Evolutionary conservation across 2,797 vertebrate genomes (phyloP), one percentile per base, ranked within the genome.

Genomic region (Oryzias sinensis): DNA sequence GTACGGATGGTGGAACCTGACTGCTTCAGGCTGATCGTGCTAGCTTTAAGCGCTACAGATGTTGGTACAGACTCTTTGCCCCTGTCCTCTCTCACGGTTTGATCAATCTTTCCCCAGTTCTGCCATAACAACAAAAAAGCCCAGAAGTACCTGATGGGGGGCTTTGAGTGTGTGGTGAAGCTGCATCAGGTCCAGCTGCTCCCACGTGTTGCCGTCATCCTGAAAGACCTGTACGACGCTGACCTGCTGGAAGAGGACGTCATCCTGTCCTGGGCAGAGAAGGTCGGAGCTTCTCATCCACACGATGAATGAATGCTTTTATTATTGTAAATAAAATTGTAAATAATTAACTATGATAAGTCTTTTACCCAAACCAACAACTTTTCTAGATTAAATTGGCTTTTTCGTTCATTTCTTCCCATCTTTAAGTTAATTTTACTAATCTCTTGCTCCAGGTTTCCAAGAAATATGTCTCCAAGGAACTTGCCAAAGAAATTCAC

Each of bases 401-500:
- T 14, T 9, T 1, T 33, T 33, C 6, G 5, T 27, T 16, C 22
- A 15, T 43, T 59, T 44, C 6, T 22, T 15, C 43, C 43, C n/a
- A n/a, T 20, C 1, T 0, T 43, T 53, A 51, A 27, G 18, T 37
- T 1, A 0, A 0, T 16, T 2, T 9, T 22, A 22, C 17, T 5
- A 20, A 8, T 44, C 22, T 43, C 11, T 14, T 25, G 17, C 54
- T 7, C 9, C 79, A 99, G 97, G 93, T 95, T 67, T 98, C 97
- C 44, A 99, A 98, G 91, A 99, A 99, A 81, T 98, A 99, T 0
- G 94, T 99, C 80, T 96, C 96, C 59, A 99, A 97, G 90, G 97
- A 98, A 25, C 95, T 98, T 80, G 96, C 96, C 90, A 98, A 98
- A 93, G 97, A 99, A 91, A 99, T 99, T 75, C 94, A 95, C 76